A percentile compares a stretch with the other conserved stretches of the same genome.
These are phyloP conservation scores for Autographa pulchrina DNA, from an alignment of 2,888 invertebrate genomes.

Conservation along the genomic window DNA sequence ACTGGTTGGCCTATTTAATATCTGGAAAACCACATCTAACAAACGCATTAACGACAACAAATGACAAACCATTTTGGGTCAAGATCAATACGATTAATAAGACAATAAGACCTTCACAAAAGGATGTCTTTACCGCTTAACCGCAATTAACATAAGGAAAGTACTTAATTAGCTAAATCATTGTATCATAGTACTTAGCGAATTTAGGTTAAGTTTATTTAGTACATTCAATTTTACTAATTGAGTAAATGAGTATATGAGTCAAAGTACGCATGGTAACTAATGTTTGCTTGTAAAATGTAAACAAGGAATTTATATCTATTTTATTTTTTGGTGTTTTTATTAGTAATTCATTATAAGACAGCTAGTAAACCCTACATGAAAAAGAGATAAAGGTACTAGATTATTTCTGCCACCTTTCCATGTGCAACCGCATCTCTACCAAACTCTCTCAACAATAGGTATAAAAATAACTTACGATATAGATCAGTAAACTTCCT, in stretches of 20 bases:
- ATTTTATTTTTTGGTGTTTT: too few relatives aligned
- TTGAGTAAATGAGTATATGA: too few relatives aligned
- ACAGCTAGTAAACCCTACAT: too few relatives aligned
- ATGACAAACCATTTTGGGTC: neutral
- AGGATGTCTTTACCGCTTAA: neutral
- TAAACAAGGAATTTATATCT: too few relatives aligned
- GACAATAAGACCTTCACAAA: neutral
- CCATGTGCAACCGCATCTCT: too few relatives aligned
- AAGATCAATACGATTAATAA: neutral
- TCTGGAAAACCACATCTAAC: neutral
- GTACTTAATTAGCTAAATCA: neutral
- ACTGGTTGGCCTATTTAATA: neutral
- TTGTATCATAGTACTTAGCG: neutral
- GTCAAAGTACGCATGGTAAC: too few relatives aligned
- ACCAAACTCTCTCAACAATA: too few relatives aligned
- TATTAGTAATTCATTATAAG: too few relatives aligned
- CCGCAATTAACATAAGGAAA: neutral
- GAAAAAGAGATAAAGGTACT: too few relatives aligned
- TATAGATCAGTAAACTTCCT: conserved; percentile 60
- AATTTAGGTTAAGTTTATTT: neutral
- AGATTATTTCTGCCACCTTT: too few relatives aligned
- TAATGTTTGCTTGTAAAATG: too few relatives aligned
- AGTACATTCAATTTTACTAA: too few relatives aligned
- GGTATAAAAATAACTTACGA: conserved; percentile 42
- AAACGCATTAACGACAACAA: neutral